Conservation (phyloP, 1,140 invertebrate species). For the Eurytemora carolleeae region DNA sequence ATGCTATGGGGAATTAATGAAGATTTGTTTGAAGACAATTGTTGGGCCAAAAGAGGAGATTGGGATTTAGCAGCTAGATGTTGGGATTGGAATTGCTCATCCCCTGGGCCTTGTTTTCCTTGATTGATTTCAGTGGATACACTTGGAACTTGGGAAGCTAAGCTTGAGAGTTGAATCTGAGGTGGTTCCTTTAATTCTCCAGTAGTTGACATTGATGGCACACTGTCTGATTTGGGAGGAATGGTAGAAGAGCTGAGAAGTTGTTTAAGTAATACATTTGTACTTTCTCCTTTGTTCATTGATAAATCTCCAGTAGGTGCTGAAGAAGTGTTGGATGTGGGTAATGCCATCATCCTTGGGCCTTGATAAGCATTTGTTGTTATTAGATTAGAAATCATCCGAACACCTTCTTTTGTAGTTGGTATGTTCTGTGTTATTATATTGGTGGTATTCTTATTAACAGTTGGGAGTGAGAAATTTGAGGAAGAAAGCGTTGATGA, state of each 20-base stretch:
- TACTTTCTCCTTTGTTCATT: conserved; percentile 1
- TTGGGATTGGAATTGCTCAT: no score
- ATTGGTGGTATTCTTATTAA: background rate
- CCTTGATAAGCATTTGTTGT: no score
- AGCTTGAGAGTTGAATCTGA: background rate
- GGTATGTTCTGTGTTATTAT: background rate
- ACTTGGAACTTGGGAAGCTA: conserved; percentile 6
- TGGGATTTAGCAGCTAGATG: no score
- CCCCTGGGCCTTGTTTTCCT: no score
- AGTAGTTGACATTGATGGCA: background rate
- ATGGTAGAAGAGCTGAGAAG: conserved; percentile 5
- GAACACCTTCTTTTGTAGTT: no score
- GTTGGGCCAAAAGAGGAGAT: no score
- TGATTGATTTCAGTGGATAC: background rate
- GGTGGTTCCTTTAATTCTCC: background rate
- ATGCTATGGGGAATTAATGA: no score
- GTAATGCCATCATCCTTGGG: no score
- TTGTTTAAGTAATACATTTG: conserved; percentile 12
- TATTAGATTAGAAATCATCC: no score
- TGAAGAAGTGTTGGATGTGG: no score
- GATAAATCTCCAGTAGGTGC: conserved; percentile 15
- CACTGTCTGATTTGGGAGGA: background rate
- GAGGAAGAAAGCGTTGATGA: conserved; percentile 4
- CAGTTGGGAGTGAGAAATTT: conserved; percentile 6
- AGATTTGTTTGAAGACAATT: no score